Conservation (phyloP, 1,140 invertebrate species). For the Tigriopus japonicus region DNA sequence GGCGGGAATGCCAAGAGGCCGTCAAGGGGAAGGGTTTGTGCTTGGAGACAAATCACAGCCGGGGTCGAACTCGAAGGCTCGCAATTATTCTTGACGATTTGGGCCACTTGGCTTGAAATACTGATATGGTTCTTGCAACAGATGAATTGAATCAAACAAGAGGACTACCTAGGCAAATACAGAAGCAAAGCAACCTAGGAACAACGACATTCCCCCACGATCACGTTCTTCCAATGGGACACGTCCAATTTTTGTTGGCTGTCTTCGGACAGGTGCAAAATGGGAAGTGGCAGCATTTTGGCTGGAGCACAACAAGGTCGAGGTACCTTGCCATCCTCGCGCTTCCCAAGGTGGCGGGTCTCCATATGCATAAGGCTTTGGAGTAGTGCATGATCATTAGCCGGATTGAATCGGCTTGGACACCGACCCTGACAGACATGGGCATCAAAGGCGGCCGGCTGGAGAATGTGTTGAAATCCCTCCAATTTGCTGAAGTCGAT, state of each 20-base stretch:
- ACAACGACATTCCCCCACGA: constrained; percentile 50
- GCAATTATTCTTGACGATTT: too few species aligned
- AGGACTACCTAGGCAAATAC: too few species aligned
- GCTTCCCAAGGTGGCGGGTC: background rate
- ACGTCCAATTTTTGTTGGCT: constrained; percentile 41
- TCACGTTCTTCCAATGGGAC: constrained; percentile 47
- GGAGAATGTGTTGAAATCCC: constrained; percentile 45
- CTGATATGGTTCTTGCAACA: too few species aligned
- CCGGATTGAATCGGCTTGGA: constrained; percentile 41
- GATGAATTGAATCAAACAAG: too few species aligned
- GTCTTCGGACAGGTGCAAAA: constrained; percentile 43
- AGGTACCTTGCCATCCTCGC: constrained; percentile 27
- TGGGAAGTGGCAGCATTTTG: constrained; percentile 42
- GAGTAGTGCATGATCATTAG: constrained; percentile 47
- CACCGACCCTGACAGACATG: constrained; percentile 50
- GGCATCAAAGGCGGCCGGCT: constrained; percentile 47
- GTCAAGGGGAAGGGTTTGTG: too few species aligned
- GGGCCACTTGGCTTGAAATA: too few species aligned
- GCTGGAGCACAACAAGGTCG: constrained; percentile 49
- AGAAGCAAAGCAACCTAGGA: constrained; percentile 28
- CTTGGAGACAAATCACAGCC: too few species aligned
- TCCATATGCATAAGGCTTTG: constrained; percentile 46
- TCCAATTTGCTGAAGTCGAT: constrained; percentile 44
- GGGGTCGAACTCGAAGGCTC: too few species aligned
- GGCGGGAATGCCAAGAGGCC: too few species aligned